These are phyloP conservation scores for Bruchidius siliquastri DNA, from an alignment of 2,888 invertebrate species.

Conservation along the genomic window DNA sequence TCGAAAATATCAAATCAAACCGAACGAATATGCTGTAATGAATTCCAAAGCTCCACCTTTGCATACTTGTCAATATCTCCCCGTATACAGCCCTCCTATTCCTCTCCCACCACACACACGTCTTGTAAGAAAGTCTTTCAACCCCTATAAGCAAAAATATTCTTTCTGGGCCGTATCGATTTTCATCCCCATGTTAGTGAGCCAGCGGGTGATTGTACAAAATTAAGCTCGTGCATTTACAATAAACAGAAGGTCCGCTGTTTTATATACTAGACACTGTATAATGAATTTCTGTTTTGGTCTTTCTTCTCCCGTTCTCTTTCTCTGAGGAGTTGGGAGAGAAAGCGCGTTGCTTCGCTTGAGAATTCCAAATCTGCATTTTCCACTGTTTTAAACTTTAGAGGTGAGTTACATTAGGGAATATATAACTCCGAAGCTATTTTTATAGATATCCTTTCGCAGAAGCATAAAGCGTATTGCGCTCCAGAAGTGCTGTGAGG, in stretches of 20 bases:
- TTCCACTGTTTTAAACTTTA: background rate
- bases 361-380: background rate
- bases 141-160: slow-evolving; percentile 48
- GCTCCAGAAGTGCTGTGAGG: too few species aligned
- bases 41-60: background rate
- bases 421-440: too few species aligned
- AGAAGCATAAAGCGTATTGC: too few species aligned
- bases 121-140: slow-evolving; percentile 35
- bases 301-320: background rate
- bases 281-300: slow-evolving; percentile 46
- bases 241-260: slow-evolving; percentile 44
- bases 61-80: background rate
- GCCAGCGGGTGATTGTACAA: slow-evolving; percentile 43
- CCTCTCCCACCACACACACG: slow-evolving; percentile 18
- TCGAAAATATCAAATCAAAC: background rate
- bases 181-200: slow-evolving; percentile 45
- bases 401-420: too few species aligned
- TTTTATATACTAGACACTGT: slow-evolving; percentile 48
- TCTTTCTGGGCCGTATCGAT: slow-evolving; percentile 49
- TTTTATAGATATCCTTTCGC: too few species aligned
- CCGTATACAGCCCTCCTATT: background rate
- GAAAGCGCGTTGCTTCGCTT: background rate
- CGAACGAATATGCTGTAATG: background rate
- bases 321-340: background rate
- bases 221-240: slow-evolving; percentile 47